Percentiles rank a stretch among this genome's conserved stretches.
Conservation (phyloP, 2,888 invertebrate species). For the Syrphus vitripennis region DNA sequence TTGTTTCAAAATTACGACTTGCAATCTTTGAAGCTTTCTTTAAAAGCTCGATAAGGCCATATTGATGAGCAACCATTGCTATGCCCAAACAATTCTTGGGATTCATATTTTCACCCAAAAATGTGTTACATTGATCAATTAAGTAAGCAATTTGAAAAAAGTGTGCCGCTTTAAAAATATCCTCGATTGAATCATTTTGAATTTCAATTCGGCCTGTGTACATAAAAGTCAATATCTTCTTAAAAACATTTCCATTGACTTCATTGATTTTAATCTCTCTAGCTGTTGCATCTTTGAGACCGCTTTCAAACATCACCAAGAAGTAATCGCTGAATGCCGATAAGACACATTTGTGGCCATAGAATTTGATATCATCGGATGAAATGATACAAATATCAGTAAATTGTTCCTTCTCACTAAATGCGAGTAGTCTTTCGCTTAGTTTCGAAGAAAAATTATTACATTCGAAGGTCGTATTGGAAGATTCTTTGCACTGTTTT, state of each 20-base stretch:
- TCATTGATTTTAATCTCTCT: not conserved
- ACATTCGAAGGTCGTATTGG: too few relatives aligned
- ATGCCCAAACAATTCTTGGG: not conserved
- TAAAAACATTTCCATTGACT: not conserved
- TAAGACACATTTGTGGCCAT: constrained; percentile 5
- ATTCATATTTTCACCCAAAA: not conserved
- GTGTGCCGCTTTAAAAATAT: not conserved
- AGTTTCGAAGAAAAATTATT: too few relatives aligned
- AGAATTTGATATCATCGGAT: not conserved
- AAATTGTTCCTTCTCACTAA: not conserved
- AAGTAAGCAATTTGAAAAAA: not conserved
- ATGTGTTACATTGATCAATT: not conserved
- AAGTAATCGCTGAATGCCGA: constrained; percentile 20
- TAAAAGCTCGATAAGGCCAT: not conserved
- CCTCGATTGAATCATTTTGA: not conserved
- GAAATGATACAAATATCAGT: constrained; percentile 14
- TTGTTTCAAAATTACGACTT: not conserved
- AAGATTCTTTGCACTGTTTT: too few relatives aligned
- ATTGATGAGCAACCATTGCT: not conserved
- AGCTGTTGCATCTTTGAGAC: not conserved
- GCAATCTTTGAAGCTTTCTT: not conserved
- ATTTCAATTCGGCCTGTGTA: constrained; percentile 20
- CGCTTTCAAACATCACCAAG: constrained; percentile 5
- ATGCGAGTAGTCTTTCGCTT: too few relatives aligned
- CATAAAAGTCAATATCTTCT: not conserved